These are phyloP conservation scores for Neodon shergylaensis DNA, from an alignment of 2,113 vertebrate species.

Conservation along the genomic window DNA sequence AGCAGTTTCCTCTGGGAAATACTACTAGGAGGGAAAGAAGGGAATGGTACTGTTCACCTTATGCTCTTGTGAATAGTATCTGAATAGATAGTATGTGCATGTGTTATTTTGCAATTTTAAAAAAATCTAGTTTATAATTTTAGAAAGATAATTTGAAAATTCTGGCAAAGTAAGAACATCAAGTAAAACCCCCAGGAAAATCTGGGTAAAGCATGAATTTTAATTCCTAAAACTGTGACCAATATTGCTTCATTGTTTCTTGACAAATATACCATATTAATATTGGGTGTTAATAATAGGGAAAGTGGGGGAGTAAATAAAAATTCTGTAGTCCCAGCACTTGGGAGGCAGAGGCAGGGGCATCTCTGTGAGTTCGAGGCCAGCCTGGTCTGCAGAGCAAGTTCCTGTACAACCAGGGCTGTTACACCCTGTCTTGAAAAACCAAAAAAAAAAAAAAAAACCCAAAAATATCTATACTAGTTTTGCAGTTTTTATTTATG, in stretches of 20 bases:
- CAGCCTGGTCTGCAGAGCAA: background rate
- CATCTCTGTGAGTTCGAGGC: background rate
- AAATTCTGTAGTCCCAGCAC: background rate
- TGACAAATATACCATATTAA: slow-evolving; percentile 6
- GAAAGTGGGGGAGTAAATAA: background rate
- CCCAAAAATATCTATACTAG: background rate
- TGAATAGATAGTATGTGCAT: background rate
- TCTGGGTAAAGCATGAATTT: slow-evolving; percentile 12
- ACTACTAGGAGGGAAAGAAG: background rate
- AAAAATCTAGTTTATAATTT: slow-evolving; percentile 43
- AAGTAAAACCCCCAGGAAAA: background rate
- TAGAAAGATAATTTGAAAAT: slow-evolving; percentile 21
- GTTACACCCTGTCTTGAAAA: background rate
- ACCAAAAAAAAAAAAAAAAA: background rate
- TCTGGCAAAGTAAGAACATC: background rate
- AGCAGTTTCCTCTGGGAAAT: slow-evolving; percentile 6
- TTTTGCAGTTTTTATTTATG: slow-evolving; percentile 38
- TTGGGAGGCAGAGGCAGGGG: background rate
- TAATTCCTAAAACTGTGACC: slow-evolving; percentile 28
- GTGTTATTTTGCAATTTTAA: background rate
- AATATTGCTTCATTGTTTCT: slow-evolving; percentile 36
- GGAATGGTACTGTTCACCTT: background rate
- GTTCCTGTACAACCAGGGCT: background rate
- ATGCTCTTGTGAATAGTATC: background rate
- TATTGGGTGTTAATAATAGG: background rate